These are phyloP conservation scores for Synergus itoensis DNA, from an alignment of 2,888 invertebrate genomes.

Conservation along the genomic window DNA sequence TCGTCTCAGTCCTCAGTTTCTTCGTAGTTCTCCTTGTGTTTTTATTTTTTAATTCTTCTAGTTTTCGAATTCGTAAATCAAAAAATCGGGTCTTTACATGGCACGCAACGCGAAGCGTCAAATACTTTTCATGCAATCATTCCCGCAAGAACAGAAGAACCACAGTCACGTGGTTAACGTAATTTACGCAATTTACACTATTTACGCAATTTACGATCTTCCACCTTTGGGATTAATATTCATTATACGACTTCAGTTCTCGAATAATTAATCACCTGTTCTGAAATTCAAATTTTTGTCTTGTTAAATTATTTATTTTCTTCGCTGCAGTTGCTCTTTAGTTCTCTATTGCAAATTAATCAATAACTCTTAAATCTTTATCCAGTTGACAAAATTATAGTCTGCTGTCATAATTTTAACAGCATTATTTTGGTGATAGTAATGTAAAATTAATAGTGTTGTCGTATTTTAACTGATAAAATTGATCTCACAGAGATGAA, in stretches of 20 bases:
- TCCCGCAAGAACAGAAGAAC: background rate
- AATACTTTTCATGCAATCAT: background rate
- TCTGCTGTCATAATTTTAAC: too few species aligned
- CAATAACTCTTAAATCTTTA: background rate
- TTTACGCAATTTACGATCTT: background rate
- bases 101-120: background rate
- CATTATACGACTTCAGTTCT: background rate
- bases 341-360: background rate
- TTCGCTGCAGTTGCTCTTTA: background rate
- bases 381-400: too few species aligned
- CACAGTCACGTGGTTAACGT: background rate
- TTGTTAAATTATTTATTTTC: background rate
- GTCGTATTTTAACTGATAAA: too few species aligned
- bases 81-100: background rate
- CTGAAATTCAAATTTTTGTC: background rate
- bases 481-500: too few species aligned
- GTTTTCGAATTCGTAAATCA: background rate
- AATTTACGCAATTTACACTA: too few species aligned
- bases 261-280: background rate
- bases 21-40: conserved; percentile 16
- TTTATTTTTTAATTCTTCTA: background rate
- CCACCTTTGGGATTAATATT: background rate
- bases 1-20: background rate
- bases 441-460: too few species aligned
- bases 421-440: too few species aligned